Evolutionary conservation across 2,797 vertebrate species (phyloP).

Genomic region (Gallinago stenura): DNA sequence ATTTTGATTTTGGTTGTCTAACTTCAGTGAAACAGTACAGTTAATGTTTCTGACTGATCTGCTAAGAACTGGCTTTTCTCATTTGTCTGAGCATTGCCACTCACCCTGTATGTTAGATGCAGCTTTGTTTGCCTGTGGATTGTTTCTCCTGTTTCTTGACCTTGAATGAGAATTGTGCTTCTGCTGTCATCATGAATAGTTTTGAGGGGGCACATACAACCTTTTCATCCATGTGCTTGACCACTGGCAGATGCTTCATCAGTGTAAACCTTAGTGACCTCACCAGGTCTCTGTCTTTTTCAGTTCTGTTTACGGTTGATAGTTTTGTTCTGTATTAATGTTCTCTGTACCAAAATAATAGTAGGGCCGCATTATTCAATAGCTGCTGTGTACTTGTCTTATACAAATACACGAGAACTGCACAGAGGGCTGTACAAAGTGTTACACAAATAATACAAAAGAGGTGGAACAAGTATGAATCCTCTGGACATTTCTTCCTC

Average conservation of each 20-base stretch:
- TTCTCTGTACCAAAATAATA: background rate
- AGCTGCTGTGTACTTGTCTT: background rate
- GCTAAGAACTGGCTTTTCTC: background rate
- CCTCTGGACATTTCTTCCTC: background rate
- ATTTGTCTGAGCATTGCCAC: background rate
- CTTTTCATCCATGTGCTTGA: background rate
- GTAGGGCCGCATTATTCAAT: background rate
- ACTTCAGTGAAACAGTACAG: background rate
- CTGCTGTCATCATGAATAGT: constrained; percentile 10
- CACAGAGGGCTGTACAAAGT: background rate
- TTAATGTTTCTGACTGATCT: background rate
- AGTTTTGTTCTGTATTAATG: background rate
- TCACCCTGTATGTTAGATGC: background rate
- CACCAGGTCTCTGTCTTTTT: constrained; percentile 13
- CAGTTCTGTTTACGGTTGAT: background rate
- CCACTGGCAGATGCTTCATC: constrained; percentile 32
- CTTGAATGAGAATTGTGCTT: background rate
- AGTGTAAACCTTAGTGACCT: background rate
- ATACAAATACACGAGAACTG: background rate
- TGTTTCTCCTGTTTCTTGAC: background rate
- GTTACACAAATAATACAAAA: background rate
- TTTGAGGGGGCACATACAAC: background rate
- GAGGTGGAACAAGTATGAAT: background rate
- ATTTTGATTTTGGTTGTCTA: too few species aligned
- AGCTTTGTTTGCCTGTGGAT: background rate